Evolutionary conservation across 2,113 vertebrate species (phyloP).

Genomic region (Laterallus jamaicensis): DNA sequence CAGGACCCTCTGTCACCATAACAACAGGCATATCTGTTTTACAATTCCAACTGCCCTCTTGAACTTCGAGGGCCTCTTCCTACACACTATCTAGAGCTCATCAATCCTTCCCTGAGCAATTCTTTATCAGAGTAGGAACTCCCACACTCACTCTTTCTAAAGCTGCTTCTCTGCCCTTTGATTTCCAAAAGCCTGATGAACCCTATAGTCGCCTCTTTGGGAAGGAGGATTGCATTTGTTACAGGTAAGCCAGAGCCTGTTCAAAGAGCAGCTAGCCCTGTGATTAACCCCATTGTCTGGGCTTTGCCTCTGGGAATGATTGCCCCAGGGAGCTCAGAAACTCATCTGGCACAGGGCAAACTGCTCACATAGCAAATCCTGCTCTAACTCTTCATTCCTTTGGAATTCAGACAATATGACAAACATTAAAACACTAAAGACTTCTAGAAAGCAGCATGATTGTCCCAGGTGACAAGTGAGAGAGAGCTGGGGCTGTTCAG

Average conservation of each 20-base stretch:
- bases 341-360: background rate
- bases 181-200: conserved; percentile 1
- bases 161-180: background rate
- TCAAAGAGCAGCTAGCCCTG: background rate
- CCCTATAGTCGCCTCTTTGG: background rate
- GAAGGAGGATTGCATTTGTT: background rate
- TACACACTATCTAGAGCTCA: conserved; percentile 1
- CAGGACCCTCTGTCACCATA: background rate
- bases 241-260: background rate
- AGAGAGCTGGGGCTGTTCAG: no score
- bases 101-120: conserved; percentile 13
- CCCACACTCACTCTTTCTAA: background rate
- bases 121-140: background rate
- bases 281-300: background rate
- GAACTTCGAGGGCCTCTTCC: conserved; percentile 29
- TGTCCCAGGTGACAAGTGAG: background rate
- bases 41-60: conserved; percentile 13
- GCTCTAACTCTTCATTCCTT: background rate
- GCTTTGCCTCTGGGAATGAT: background rate
- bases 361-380: background rate
- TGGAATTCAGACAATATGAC: background rate
- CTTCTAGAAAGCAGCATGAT: background rate
- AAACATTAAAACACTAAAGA: background rate
- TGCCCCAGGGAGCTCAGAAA: background rate
- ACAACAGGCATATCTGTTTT: background rate